These are phyloP conservation scores for Tetrapedia diversipes DNA, from an alignment of 2,888 invertebrate species.

Conservation along the genomic window DNA sequence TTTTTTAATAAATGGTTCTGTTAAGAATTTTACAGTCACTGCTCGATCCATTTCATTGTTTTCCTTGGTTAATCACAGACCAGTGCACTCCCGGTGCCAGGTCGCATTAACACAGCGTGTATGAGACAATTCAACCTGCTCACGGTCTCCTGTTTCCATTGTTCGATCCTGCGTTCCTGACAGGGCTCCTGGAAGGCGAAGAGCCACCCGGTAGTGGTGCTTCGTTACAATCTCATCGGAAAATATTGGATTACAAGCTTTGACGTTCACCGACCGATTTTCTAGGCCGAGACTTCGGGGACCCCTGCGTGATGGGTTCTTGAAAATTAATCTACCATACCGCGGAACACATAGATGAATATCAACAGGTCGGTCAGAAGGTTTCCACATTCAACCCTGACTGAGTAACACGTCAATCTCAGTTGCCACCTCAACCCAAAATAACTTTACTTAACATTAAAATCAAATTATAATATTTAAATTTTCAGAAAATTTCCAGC, in stretches of 20 bases:
- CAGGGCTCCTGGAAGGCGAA: slow-evolving; percentile 46
- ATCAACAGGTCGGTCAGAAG: neutral
- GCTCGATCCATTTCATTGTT: slow-evolving; percentile 7
- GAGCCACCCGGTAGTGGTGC: slow-evolving; percentile 69
- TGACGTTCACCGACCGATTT: slow-evolving; percentile 70
- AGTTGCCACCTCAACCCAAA: neutral
- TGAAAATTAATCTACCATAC: neutral
- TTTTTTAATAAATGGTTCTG: no score
- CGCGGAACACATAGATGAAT: neutral
- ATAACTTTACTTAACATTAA: neutral
- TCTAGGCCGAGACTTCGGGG: slow-evolving; percentile 6
- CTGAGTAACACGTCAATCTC: no score
- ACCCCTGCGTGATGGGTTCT: slow-evolving; percentile 4
- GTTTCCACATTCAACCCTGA: no score
- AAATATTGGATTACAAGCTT: slow-evolving; percentile 80
- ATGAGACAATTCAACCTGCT: slow-evolving; percentile 61
- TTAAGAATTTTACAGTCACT: no score
- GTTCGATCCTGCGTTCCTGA: slow-evolving; percentile 55
- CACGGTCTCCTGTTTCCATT: slow-evolving; percentile 66
- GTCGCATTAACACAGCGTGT: slow-evolving; percentile 52
- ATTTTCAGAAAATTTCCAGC: no score
- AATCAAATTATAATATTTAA: no score
- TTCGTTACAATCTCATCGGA: slow-evolving; percentile 68
- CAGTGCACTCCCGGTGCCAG: slow-evolving; percentile 38
- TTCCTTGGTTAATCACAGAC: slow-evolving; percentile 4